Conservation (phyloP, 2,113 vertebrate species). For the Empidonax alnorum region DNA sequence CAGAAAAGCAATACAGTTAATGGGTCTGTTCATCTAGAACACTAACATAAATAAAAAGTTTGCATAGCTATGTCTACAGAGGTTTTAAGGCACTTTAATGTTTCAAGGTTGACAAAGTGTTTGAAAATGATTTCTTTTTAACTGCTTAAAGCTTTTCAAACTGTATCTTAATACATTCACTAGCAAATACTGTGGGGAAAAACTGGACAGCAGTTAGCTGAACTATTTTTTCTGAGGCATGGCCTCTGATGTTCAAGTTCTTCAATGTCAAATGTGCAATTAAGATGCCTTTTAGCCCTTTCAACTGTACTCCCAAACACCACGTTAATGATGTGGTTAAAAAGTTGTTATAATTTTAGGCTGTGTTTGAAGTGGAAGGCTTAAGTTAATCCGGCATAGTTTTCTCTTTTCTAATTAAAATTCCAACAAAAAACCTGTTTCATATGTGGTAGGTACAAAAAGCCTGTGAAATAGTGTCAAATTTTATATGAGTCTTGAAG, state of each 20-base stretch:
- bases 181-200: constrained; percentile 63
- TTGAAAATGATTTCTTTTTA: constrained; percentile 66
- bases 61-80: constrained; percentile 98
- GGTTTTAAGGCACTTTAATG: constrained; percentile 93
- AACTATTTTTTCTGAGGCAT: constrained; percentile 29
- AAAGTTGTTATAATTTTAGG: constrained; percentile 1
- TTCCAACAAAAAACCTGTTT: constrained; percentile 11
- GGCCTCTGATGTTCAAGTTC: constrained; percentile 59
- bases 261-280: constrained; percentile 50
- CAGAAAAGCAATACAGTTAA: constrained; percentile 74
- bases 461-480: constrained; percentile 12
- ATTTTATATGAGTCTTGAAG: neutral
- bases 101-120: constrained; percentile 74
- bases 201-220: constrained; percentile 60
- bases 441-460: constrained; percentile 27
- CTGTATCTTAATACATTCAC: constrained; percentile 69
- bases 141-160: constrained; percentile 77
- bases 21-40: constrained; percentile 70
- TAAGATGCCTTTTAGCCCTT: constrained; percentile 64
- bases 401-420: constrained; percentile 1
- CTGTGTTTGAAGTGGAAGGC: neutral
- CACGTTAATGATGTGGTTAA: neutral
- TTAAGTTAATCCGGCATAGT: neutral
- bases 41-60: constrained; percentile 85
- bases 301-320: neutral